Evolutionary conservation across 2,888 invertebrate genomes (phyloP), one percentile per base, ranked within the genome.

Genomic region (Dasysyrphus albostriatus): DNA sequence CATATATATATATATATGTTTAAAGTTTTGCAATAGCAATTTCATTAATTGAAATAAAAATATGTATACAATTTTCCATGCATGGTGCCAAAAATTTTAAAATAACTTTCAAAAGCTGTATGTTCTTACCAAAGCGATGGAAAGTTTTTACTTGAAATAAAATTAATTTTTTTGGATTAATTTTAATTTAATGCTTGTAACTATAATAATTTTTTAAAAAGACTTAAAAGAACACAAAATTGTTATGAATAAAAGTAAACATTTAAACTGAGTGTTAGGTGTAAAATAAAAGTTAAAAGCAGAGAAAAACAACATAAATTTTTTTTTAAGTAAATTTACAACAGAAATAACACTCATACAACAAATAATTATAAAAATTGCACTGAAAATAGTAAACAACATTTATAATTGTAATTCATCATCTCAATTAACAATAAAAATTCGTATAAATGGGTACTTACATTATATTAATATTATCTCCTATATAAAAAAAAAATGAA

Each of bases 341-440:
- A 81, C 63, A 44, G 47, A 74, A 72, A 63, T 59, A 67, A 47
- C 54, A 54, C 37, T 76, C 83, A 88, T 76, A 29, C 54, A 61
- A 37, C 9, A 29, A 61, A 61, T 51, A 56, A 81, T 54, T 39
- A 81, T 37, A 51, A 81, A 80, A 83, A 80, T 84, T 89, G 70
- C 88, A 88, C 88, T 88, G 88, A 88, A 89, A 88, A 89, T 82
- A 89, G 88, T 58, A 78, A 89, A 87, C 89, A 74, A 88, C 75
- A 73, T 73, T 88, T 74, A n/a, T n/a, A 58, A 67, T 81, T 72
- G 47, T 83, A 83, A 72, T 79, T 87, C 87, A 87, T 87, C 83
- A 83, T 87, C 87, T 87, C 87, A 87, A 87, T 83, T 82, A 87
- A 69, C 67, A 70, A 77, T 65, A 65, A 65, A 85, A 87, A 82